Base-by-base conservation (phyloP, 2,797 vertebrate genomes). In the Schizopygopsis pylzovi region DNA sequence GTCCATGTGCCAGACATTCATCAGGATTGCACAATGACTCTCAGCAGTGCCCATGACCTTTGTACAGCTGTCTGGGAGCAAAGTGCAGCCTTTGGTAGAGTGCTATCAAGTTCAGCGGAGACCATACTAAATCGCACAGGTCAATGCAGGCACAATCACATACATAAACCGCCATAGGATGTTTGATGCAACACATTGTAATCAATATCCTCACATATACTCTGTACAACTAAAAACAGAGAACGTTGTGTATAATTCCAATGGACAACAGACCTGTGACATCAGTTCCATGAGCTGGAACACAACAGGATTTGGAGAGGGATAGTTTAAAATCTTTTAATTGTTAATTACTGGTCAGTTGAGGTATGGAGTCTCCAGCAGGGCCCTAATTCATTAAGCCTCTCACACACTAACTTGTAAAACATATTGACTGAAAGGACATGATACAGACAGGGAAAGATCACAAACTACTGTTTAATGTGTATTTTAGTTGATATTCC, bases 11-110 rank as follows among this genome's bases (percentile, higher is more conserved):
- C 59, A 67, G 72, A 83, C 15, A 54, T 83, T 83, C 81, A 78
- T 79, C 18, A 71, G 63, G 9, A 81, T 88, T 86, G 84, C 87
- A 93, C 93, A 95, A 87, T 92, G 88, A 90, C 83, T 88, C 85
- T 67, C 76, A 87, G 89, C 86, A 86, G 85, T 73, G 89, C 92
- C 89, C 90, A 90, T 85, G 92, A 94, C 92, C 94, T 94, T 95
- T 94, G 93, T 93, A 91, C 93, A 77, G 88, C 82, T 87, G 84
- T 91, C 22, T 72, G 90, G 89, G 92, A 91, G 92, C 93, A 96
- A 95, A 94, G 94, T 93, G 94, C 92, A 86, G 73, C 86, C 90
- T 82, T 94, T 93, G 90, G 93, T 91, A 94, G 93, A 94, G 90
- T 91, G 88, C 87, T 90, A 89, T 86, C 91, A 92, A 93, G 92